phyloP scores from a whole-genome alignment of 30 jellyfish, hydroid and myxozoan species.

The Catostylus mosaicus region DNA sequence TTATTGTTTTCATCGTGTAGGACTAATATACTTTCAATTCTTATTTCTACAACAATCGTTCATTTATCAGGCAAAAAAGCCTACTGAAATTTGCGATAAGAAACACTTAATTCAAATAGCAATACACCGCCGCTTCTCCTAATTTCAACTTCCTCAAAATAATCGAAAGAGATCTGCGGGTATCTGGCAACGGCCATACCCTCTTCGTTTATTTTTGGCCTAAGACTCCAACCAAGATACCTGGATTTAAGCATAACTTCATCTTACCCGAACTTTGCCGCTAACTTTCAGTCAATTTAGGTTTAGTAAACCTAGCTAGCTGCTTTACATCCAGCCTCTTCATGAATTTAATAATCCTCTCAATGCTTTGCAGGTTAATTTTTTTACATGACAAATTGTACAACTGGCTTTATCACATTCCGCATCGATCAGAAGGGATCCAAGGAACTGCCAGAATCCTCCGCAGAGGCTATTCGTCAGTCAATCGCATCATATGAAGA shows the following conservation, averaged over 20 bases:
- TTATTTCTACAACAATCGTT: too few species aligned
- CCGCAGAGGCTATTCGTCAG: slow-evolving; percentile 7
- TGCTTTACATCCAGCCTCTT: neutral
- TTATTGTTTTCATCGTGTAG: too few species aligned
- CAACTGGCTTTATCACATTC: slow-evolving; percentile 2
- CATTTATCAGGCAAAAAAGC: too few species aligned
- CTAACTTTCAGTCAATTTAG: neutral
- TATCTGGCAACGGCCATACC: neutral
- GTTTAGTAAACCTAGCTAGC: neutral
- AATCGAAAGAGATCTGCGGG: too few species aligned
- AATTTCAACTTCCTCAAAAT: too few species aligned
- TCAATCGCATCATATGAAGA: too few species aligned
- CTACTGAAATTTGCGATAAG: too few species aligned
- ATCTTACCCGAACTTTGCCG: neutral
- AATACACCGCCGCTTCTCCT: neutral
- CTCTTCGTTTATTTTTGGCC: neutral
- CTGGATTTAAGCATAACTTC: neutral
- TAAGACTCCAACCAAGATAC: neutral
- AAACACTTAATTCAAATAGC: neutral
- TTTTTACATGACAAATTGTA: neutral
- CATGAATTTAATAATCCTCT: neutral
- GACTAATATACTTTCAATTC: too few species aligned
- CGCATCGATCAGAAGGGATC: neutral
- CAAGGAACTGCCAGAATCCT: neutral
- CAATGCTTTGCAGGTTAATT: neutral